phyloP scores from a whole-genome alignment of 2,113 vertebrate genomes.

The Aramus guarauna region DNA sequence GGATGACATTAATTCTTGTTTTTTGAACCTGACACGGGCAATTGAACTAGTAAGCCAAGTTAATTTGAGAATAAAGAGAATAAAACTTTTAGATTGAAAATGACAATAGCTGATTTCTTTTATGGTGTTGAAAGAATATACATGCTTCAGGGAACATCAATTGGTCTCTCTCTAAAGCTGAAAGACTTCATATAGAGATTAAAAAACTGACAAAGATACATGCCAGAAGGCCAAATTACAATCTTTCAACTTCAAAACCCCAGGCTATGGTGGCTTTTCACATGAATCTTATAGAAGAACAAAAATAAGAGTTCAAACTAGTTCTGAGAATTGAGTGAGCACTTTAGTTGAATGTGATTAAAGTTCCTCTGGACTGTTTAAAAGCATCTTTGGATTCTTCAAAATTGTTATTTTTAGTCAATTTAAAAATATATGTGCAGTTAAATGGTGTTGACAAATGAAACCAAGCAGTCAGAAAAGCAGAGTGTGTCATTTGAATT shows the following conservation, averaged over 20 bases:
- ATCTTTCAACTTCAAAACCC: constrained; percentile 68
- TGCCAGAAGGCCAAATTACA: constrained; percentile 61
- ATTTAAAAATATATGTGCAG: constrained; percentile 2
- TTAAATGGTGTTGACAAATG: constrained; percentile 17
- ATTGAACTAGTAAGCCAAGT: constrained; percentile 52
- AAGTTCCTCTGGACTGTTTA: constrained; percentile 10
- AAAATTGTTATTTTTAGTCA: constrained; percentile 4
- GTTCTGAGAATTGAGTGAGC: constrained; percentile 45
- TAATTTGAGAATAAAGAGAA: constrained; percentile 61
- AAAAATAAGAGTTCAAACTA: constrained; percentile 64
- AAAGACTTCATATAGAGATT: constrained; percentile 56
- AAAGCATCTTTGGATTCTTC: constrained; percentile 18
- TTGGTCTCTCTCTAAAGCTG: constrained; percentile 31
- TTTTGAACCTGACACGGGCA: constrained; percentile 33
- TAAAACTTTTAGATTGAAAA: constrained; percentile 16
- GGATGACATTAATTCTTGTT: constrained; percentile 31
- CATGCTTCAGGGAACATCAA: constrained; percentile 49
- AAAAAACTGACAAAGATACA: constrained; percentile 65
- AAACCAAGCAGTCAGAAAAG: constrained; percentile 34
- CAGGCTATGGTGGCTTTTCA: constrained; percentile 54
- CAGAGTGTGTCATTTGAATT: neutral
- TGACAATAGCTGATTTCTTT: constrained; percentile 23
- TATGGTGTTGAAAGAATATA: constrained; percentile 48
- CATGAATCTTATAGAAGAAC: constrained; percentile 59
- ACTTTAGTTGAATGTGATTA: constrained; percentile 44